Percentiles rank a stretch among this genome's conserved stretches.
These are phyloP conservation scores for Dicerorhinus sumatrensis DNA, from an alignment of 2,113 vertebrate genomes.

Conservation along the genomic window DNA sequence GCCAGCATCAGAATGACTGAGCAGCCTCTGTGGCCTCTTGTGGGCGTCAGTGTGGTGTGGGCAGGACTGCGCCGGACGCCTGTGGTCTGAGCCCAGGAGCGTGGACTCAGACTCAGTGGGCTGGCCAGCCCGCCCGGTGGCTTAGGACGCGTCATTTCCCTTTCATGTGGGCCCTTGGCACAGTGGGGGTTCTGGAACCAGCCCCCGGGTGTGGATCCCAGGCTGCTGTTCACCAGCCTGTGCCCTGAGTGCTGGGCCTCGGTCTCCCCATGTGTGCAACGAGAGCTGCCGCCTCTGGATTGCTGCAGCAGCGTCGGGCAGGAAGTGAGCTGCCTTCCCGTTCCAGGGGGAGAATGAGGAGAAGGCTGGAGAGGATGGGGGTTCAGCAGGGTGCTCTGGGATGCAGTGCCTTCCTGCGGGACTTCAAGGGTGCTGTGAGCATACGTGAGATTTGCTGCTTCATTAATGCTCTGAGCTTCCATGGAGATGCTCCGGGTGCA, in stretches of 20 bases:
- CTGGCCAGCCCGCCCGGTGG: background rate
- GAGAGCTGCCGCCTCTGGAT: background rate
- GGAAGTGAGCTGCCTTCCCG: background rate
- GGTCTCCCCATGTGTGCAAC: background rate
- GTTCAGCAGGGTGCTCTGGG: rapidly evolving
- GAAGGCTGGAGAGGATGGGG: background rate
- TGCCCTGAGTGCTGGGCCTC: background rate
- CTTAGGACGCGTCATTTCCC: no score
- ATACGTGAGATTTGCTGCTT: rapidly evolving
- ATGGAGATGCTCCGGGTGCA: rapidly evolving
- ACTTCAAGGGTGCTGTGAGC: no score
- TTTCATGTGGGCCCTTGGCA: background rate
- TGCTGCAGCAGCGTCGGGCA: rapidly evolving
- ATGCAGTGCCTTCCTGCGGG: rapidly evolving
- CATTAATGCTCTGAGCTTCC: background rate
- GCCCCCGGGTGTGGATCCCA: background rate
- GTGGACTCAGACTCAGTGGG: background rate
- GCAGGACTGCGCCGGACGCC: background rate
- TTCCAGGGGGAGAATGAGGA: rapidly evolving
- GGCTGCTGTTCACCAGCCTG: background rate
- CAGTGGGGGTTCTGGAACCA: background rate
- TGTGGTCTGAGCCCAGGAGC: background rate
- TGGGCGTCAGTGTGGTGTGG: background rate
- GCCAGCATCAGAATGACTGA: background rate
- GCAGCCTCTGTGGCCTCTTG: background rate